Percentiles rank a stretch among this genome's conserved stretches.
Conservation (phyloP, 64 coral and sea anemone species). For the Catalaphyllia jardinei region DNA sequence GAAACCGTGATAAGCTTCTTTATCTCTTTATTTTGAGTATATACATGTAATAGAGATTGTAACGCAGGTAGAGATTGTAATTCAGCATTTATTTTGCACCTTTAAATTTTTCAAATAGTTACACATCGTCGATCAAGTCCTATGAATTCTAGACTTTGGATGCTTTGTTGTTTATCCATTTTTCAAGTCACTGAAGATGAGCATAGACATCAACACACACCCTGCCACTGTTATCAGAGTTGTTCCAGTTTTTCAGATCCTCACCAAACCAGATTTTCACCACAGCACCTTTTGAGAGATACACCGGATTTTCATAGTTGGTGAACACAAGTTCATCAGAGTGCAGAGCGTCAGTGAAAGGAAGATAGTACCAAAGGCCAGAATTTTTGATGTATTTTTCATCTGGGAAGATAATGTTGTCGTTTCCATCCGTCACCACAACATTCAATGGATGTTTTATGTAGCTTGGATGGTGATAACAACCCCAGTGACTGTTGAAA, state of each 20-base stretch:
- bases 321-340: conserved; percentile 59
- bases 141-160: not conserved
- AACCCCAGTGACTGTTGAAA: conserved; percentile 55
- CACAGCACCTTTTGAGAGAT: not conserved
- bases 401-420: conserved; percentile 39
- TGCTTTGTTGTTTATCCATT: not conserved
- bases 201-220: conserved; percentile 60
- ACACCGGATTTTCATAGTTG: conserved; percentile 42
- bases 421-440: conserved; percentile 8
- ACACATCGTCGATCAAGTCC: not conserved
- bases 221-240: conserved; percentile 28
- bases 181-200: conserved; percentile 16
- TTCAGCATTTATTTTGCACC: too few species aligned
- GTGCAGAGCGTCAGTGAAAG: conserved; percentile 23
- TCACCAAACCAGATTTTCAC: conserved; percentile 62
- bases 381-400: conserved; percentile 14
- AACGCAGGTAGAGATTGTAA: too few species aligned
- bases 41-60: too few species aligned
- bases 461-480: conserved; percentile 3
- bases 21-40: too few species aligned
- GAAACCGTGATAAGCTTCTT: too few species aligned
- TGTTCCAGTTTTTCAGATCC: conserved; percentile 13
- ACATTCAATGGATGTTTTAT: conserved; percentile 42
- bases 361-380: conserved; percentile 48
- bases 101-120: not conserved